These are phyloP conservation scores for Sciurus niger DNA, from an alignment of 2,113 vertebrate genomes.

Conservation along the genomic window DNA sequence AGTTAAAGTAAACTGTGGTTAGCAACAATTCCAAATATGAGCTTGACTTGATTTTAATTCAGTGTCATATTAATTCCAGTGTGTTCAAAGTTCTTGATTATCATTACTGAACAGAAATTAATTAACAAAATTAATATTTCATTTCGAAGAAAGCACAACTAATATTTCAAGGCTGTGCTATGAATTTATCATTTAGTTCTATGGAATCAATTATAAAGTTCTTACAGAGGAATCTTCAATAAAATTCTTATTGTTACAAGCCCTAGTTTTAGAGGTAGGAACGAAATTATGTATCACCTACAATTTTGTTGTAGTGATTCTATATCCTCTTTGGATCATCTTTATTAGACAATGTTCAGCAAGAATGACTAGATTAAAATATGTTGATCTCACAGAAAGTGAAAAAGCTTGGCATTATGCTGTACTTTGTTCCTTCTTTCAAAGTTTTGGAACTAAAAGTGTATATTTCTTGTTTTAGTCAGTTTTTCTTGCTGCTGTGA, in stretches of 20 bases:
- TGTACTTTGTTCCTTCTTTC: not conserved
- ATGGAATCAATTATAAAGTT: not conserved
- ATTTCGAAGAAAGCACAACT: not conserved
- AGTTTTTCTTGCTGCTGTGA: too few relatives aligned
- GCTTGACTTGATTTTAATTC: not conserved
- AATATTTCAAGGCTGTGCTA: not conserved
- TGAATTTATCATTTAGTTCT: conserved; percentile 24
- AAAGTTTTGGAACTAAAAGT: not conserved
- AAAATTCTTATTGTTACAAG: not conserved
- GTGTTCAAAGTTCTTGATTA: not conserved
- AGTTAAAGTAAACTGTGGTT: not conserved
- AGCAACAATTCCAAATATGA: not conserved
- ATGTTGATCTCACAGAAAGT: not conserved
- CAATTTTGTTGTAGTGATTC: not conserved
- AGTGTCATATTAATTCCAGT: not conserved
- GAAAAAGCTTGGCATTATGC: not conserved
- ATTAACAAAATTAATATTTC: too few relatives aligned
- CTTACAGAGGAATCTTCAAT: not conserved
- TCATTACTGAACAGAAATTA: conserved; percentile 4
- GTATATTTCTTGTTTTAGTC: too few relatives aligned
- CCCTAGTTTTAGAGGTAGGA: not conserved
- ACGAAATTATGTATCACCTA: not conserved
- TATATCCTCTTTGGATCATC: not conserved
- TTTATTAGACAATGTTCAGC: not conserved
- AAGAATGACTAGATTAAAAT: conserved; percentile 18